These are phyloP conservation scores for Brachionus paranguensis DNA, from an alignment of 1,140 invertebrate species.

Conservation along the genomic window DNA sequence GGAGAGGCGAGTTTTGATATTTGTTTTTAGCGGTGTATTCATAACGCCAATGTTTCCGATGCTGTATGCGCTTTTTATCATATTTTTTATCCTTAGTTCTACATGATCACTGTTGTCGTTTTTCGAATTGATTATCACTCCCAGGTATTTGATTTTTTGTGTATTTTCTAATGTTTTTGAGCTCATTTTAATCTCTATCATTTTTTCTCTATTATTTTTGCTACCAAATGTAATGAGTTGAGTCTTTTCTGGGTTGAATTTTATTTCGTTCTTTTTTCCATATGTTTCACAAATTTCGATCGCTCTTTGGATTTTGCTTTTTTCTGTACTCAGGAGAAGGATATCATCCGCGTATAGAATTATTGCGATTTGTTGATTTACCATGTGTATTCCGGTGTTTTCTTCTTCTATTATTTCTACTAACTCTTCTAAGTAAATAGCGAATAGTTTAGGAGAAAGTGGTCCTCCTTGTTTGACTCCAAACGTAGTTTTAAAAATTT, in stretches of 20 bases:
- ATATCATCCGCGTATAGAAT: slow-evolving; percentile 2
- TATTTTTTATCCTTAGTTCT: too few species aligned
- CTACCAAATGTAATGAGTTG: not conserved
- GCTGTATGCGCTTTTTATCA: too few species aligned
- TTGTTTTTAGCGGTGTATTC: not conserved
- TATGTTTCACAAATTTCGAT: not conserved
- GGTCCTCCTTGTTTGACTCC: slow-evolving; percentile 1
- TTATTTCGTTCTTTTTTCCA: not conserved
- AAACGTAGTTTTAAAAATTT: not conserved
- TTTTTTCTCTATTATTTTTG: not conserved
- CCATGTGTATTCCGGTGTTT: not conserved
- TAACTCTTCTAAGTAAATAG: not conserved
- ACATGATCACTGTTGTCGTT: not conserved
- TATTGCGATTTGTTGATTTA: not conserved
- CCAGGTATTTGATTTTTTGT: not conserved
- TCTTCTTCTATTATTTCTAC: not conserved
- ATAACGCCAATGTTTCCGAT: too few species aligned
- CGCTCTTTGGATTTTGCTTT: not conserved
- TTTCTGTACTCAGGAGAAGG: not conserved
- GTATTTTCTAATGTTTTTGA: not conserved
- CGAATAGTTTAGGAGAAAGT: not conserved
- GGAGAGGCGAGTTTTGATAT: not conserved
- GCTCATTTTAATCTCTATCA: not conserved
- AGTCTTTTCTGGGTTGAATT: not conserved
- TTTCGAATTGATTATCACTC: not conserved